Conservation (phyloP, 1,140 invertebrate genomes). For the Saccostrea glomerata region DNA sequence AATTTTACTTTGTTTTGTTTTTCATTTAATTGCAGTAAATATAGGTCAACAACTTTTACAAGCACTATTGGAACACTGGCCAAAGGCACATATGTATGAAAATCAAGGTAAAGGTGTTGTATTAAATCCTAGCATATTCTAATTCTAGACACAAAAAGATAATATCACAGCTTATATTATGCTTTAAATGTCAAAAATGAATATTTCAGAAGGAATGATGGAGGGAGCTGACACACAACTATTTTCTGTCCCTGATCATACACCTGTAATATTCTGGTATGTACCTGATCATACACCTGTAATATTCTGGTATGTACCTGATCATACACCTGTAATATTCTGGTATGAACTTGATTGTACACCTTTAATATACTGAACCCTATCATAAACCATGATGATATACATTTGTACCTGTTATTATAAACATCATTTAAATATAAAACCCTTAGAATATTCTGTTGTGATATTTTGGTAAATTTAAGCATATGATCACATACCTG, state of each 20-base stretch:
- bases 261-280: constrained; percentile 97
- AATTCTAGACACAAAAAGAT: too few species aligned
- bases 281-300: constrained; percentile 88
- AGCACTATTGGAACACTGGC: constrained; percentile 97
- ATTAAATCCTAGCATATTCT: too few species aligned
- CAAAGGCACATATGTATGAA: constrained; percentile 79
- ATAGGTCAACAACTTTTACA: constrained; percentile 96
- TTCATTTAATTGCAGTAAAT: constrained; percentile 85
- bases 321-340: too few species aligned
- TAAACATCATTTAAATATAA: too few species aligned
- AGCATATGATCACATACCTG: constrained; percentile 89
- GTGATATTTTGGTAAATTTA: too few species aligned
- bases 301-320: constrained; percentile 89
- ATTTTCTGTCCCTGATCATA: constrained; percentile 96
- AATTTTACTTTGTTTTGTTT: not conserved
- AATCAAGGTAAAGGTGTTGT: not conserved
- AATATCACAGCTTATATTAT: not conserved
- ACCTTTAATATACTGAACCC: too few species aligned
- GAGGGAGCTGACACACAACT: constrained; percentile 52
- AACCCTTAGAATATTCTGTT: too few species aligned
- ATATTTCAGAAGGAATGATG: constrained; percentile 60
- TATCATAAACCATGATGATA: too few species aligned
- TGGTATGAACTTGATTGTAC: too few species aligned
- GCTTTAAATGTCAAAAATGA: not conserved
- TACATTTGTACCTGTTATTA: too few species aligned